These are phyloP conservation scores for Hirtodrosophila trivittata DNA, from an alignment of 2,888 invertebrate species.

Conservation along the genomic window DNA sequence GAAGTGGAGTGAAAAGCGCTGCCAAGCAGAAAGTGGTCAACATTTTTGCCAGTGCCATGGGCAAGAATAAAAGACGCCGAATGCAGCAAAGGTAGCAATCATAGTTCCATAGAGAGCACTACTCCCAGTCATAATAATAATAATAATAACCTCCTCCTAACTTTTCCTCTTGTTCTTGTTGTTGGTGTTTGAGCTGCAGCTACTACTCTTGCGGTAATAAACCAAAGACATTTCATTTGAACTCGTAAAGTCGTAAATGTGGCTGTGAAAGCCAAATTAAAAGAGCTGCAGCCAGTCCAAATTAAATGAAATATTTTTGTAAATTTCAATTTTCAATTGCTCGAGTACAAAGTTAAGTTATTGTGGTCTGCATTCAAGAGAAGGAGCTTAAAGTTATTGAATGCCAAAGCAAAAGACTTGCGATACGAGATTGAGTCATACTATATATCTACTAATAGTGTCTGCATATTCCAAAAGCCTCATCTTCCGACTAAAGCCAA, in stretches of 20 bases:
- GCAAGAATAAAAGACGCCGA: constrained; percentile 71
- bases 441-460: too few species aligned
- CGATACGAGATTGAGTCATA: too few species aligned
- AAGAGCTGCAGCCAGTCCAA: constrained; percentile 37
- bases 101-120: constrained; percentile 60
- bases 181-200: constrained; percentile 17
- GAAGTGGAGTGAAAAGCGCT: constrained; percentile 52
- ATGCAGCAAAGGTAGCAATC: constrained; percentile 70
- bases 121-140: constrained; percentile 40
- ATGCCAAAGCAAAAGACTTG: too few species aligned
- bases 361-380: constrained; percentile 3
- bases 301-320: constrained; percentile 42
- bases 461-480: too few species aligned
- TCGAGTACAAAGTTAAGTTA: constrained; percentile 17
- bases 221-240: constrained; percentile 65
- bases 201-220: constrained; percentile 56
- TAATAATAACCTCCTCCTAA: constrained; percentile 67
- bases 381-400: too few species aligned
- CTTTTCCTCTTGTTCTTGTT: constrained; percentile 32
- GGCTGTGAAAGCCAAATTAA: constrained; percentile 57
- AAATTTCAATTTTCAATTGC: constrained; percentile 17
- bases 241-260: constrained; percentile 53
- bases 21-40: constrained; percentile 74
- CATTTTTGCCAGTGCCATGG: constrained; percentile 74
- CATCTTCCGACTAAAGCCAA: too few species aligned